phyloP scores from a whole-genome alignment of 2,888 invertebrate species.

The Oxyteleia sp. region DNA sequence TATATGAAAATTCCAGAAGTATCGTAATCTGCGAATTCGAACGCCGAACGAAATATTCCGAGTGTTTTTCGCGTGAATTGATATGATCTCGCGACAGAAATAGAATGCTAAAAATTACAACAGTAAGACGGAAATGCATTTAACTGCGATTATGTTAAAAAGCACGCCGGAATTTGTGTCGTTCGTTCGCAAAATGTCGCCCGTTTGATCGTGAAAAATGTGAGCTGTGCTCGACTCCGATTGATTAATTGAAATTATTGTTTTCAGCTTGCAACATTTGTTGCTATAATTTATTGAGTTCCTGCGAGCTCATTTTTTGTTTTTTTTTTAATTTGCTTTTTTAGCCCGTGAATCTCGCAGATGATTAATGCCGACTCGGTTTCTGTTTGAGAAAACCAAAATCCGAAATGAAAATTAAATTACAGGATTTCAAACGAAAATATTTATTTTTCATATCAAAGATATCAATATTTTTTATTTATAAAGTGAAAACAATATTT shows the following conservation, averaged over 20 bases:
- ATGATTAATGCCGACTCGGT: too few species aligned
- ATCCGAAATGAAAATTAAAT: too few species aligned
- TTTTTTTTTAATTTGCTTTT: too few species aligned
- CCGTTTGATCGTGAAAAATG: not conserved
- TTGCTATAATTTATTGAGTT: not conserved
- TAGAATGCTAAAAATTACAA: not conserved
- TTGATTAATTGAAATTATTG: not conserved
- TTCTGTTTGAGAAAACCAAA: too few species aligned
- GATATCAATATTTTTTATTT: too few species aligned
- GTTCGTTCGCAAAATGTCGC: not conserved
- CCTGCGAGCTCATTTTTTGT: not conserved
- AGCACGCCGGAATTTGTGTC: not conserved
- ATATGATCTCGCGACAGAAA: not conserved
- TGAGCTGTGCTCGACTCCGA: not conserved
- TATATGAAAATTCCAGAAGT: not conserved
- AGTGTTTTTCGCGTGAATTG: not conserved
- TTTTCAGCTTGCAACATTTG: not conserved
- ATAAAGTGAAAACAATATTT: too few species aligned
- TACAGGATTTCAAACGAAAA: too few species aligned
- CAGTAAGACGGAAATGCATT: not conserved
- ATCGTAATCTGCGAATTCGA: constrained; percentile 1
- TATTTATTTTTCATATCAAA: too few species aligned
- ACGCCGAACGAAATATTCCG: not conserved
- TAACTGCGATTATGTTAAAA: not conserved
- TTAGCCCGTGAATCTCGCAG: too few species aligned